Base-by-base conservation (phyloP, 2,888 invertebrate species). In the Dyspetes luteomarginatus region DNA sequence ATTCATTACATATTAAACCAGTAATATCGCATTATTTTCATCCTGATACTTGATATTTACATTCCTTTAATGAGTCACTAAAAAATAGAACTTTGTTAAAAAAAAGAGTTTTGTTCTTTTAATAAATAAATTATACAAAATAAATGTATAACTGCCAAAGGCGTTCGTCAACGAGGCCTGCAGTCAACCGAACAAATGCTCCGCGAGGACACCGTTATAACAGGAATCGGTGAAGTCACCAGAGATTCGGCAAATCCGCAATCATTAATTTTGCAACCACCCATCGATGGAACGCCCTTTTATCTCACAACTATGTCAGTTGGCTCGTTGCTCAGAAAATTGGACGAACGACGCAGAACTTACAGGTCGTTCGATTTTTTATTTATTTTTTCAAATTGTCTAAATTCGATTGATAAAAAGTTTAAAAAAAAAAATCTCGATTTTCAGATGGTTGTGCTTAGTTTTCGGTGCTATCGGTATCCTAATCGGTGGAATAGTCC, bases 141-240 rank as follows among this genome's bases (percentile, higher is more conserved):
- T 5, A 19, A 60, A 60, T 45, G 12, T 2, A n/a, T 12, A 41
- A 71, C 45, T 62, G 19, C 43, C 48, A 9, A 85, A 85, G 97
- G 97, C 17, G 95, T 97, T 17, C 93, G 96, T 0, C 96, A 96
- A 88, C 94, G 96, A 81, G 98, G 98, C 0, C 93, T 97, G 22
- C 97, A 98, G 91, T 96, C 96, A 4, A 97, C 97, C 60, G 98
- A 98, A 90, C 95, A 96, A 92, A 96, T 98, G 94, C 93, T 98
- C 3, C 93, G 97, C 0, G 96, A 96, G 87, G 97, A 97, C 15
- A 95, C 96, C 62, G 94, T 95, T 83, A 94, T 98, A 55, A 96
- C 97, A 0, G 95, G 93, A 2, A 95, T 98, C 68, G 98, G 98
- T 12, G 95, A 97, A 92, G 92, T 98, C 24, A 94, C 95, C 7